Percentiles rank a stretch among this genome's conserved stretches.
These are phyloP conservation scores for Ciconia maguari DNA, from an alignment of 2,113 vertebrate species.

Conservation along the genomic window DNA sequence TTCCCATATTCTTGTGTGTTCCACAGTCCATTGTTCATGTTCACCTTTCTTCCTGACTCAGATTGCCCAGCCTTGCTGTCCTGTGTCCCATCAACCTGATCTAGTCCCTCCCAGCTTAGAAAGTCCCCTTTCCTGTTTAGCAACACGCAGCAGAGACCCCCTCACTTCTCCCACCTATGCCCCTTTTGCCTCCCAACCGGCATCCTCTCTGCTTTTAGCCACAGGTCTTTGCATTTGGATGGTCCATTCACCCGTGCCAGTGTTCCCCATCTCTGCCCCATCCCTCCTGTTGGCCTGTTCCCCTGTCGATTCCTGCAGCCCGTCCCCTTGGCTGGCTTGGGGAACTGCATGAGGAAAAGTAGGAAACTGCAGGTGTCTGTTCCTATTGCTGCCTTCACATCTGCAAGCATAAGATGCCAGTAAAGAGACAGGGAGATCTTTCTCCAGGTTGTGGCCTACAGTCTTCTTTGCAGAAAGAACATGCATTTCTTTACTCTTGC, in stretches of 20 bases:
- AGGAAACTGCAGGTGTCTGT: not conserved
- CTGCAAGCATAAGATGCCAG: not conserved
- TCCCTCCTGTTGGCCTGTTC: not conserved
- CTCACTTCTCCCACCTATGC: not conserved
- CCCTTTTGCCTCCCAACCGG: not conserved
- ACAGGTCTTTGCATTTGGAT: not conserved
- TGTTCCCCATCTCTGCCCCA: not conserved
- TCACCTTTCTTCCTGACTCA: not conserved
- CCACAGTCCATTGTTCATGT: not conserved
- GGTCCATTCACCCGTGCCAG: not conserved
- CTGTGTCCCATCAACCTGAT: not conserved
- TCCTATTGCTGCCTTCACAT: not conserved
- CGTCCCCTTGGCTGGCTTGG: not conserved
- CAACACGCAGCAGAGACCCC: not conserved
- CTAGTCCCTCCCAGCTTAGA: not conserved
- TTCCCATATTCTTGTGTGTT: not conserved
- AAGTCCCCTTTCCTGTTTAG: not conserved
- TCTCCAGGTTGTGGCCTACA: not conserved
- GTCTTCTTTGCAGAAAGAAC: not conserved
- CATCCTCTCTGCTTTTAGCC: not conserved
- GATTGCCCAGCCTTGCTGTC: not conserved
- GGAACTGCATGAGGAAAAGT: not conserved
- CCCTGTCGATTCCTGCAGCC: not conserved
- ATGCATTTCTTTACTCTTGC: not conserved
- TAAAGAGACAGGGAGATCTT: not conserved